phyloP scores from a whole-genome alignment of 2,797 vertebrate species.

The Mus spretus region DNA sequence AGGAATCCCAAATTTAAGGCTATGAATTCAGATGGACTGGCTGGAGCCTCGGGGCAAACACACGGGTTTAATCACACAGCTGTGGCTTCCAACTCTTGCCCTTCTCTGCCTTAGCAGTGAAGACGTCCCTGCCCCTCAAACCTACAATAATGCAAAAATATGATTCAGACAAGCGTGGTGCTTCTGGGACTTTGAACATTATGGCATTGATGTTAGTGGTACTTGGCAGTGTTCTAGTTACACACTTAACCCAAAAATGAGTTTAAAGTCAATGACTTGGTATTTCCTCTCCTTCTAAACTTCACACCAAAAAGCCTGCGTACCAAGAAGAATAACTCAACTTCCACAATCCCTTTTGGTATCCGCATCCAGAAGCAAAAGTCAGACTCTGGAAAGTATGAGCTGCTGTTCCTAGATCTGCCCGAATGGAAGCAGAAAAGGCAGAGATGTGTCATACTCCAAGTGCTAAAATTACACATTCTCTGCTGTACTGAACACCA shows the following conservation, averaged over 20 bases:
- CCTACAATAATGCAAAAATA: constrained; percentile 38
- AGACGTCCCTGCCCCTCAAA: constrained; percentile 63
- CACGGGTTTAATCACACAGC: constrained; percentile 88
- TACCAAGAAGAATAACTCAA: constrained; percentile 29
- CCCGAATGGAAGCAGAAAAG: constrained; percentile 34
- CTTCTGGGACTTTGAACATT: constrained; percentile 28
- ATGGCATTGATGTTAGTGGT: constrained; percentile 26
- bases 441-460: constrained; percentile 33
- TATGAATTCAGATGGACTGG: constrained; percentile 82
- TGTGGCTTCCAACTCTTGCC: constrained; percentile 80
- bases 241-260: constrained; percentile 38
- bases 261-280: constrained; percentile 62
- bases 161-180: not conserved
- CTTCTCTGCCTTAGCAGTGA: constrained; percentile 41
- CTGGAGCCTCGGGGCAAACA: constrained; percentile 87
- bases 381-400: constrained; percentile 39
- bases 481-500: constrained; percentile 34
- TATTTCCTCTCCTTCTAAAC: constrained; percentile 58
- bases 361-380: constrained; percentile 36
- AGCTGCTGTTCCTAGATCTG: constrained; percentile 42
- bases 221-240: constrained; percentile 3
- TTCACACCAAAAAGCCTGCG: not conserved
- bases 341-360: constrained; percentile 28
- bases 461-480: constrained; percentile 54
- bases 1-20: constrained; percentile 76